Percentiles rank a stretch among this genome's conserved stretches.
phyloP scores from a whole-genome alignment of 2,888 invertebrate genomes.

The Phaonia tiefii region DNA sequence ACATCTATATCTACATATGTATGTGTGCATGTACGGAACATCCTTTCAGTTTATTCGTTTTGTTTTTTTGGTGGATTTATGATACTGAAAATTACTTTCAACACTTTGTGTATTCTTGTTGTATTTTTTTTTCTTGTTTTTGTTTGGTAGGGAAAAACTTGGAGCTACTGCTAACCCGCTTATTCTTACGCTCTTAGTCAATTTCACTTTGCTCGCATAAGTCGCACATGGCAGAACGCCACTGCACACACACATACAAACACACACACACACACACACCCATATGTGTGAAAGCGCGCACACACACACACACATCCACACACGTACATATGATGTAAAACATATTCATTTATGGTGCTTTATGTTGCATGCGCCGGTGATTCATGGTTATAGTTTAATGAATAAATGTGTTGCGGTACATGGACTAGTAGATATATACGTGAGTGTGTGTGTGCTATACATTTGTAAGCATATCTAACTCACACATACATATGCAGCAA shows the following conservation, averaged over 20 bases:
- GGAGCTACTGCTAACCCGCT: conserved; percentile 61
- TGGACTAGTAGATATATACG: conserved; percentile 58
- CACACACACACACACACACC: conserved; percentile 10
- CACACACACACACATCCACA: neutral
- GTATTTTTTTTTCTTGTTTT: no score
- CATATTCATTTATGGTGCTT: no score
- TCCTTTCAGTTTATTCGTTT: conserved; percentile 33
- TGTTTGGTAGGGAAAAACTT: no score
- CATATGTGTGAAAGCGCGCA: no score
- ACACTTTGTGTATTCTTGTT: conserved; percentile 54
- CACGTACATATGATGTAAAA: conserved; percentile 17
- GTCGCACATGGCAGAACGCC: conserved; percentile 65
- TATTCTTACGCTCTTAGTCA: conserved; percentile 65
- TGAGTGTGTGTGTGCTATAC: conserved; percentile 4
- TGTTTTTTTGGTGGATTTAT: conserved; percentile 68
- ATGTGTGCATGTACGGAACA: neutral
- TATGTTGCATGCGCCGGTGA: conserved; percentile 60
- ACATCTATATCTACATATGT: neutral
- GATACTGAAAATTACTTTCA: conserved; percentile 70
- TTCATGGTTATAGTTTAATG: conserved; percentile 70
- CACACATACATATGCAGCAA: no score
- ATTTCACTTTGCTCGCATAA: conserved; percentile 62
- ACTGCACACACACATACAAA: conserved; percentile 45
- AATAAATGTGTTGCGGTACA: conserved; percentile 72
- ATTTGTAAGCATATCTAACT: no score